phyloP scores from a whole-genome alignment of 2,888 invertebrate species.

The Stegophylla sp. region DNA sequence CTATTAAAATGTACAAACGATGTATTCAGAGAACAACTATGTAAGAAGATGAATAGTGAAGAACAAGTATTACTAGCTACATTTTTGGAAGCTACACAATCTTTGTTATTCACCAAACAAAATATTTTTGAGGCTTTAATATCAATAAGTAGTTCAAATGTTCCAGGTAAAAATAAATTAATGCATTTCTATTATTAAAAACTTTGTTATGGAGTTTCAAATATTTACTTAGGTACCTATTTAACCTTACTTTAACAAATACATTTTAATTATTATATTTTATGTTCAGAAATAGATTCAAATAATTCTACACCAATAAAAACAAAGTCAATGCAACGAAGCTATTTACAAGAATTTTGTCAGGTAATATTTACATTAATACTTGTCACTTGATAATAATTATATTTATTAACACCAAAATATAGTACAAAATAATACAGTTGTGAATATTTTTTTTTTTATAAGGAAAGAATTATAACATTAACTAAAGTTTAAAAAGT shows the following conservation, averaged over 20 bases:
- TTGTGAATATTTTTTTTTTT: too few relatives aligned
- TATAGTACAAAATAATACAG: too few relatives aligned
- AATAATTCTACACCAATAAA: conserved; percentile 43
- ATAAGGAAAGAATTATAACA: too few relatives aligned
- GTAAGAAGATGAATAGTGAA: conserved; percentile 38
- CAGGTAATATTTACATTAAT: conserved; percentile 28
- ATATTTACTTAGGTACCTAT: not conserved
- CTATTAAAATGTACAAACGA: conserved; percentile 46
- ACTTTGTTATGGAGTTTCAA: not conserved
- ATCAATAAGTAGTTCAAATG: not conserved
- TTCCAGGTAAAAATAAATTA: conserved; percentile 34
- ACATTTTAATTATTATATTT: not conserved
- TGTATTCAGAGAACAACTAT: conserved; percentile 36
- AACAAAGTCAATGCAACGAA: conserved; percentile 31
- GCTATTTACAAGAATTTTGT: conserved; percentile 54
- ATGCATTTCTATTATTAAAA: not conserved
- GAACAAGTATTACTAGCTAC: conserved; percentile 43
- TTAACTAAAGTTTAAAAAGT: too few relatives aligned
- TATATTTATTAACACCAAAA: too few relatives aligned
- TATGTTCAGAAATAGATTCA: conserved; percentile 46
- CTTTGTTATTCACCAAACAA: conserved; percentile 29
- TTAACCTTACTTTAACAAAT: not conserved
- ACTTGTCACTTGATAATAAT: not conserved
- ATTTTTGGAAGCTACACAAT: conserved; percentile 40
- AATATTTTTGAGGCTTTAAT: conserved; percentile 47